A percentile compares a stretch with the other conserved stretches of the same genome.
Conservation (phyloP, 2,113 vertebrate genomes). For the rat (Rattus norvegicus) region GRCr8 NC_086022.1:12906001-12906500, state of each 20-base stretch:
- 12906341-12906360: slow-evolving; percentile 65
- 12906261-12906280: slow-evolving; percentile 45
- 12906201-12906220: not conserved
- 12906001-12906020: slow-evolving; percentile 51
- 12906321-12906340: slow-evolving; percentile 53
- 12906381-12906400: slow-evolving; percentile 55
- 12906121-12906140: not conserved
- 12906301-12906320: slow-evolving; percentile 50
- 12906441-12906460: slow-evolving; percentile 56
- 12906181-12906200: slow-evolving; percentile 37
- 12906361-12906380: slow-evolving; percentile 64
- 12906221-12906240: slow-evolving; percentile 37
- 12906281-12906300: not conserved
- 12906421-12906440: slow-evolving; percentile 67
- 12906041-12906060: not conserved
- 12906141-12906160: not conserved
- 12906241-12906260: slow-evolving; percentile 6
- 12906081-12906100: not conserved
- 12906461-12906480: not conserved
- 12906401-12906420: slow-evolving; percentile 53
- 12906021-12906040: not conserved
- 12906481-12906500: not conserved
- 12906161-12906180: not conserved
- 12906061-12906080: slow-evolving; percentile 40
- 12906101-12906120: slow-evolving; percentile 6